Evolutionary conservation across 2,888 invertebrate genomes (phyloP), one percentile per base, ranked within the genome.

Genomic region (Cabera pusaria): DNA sequence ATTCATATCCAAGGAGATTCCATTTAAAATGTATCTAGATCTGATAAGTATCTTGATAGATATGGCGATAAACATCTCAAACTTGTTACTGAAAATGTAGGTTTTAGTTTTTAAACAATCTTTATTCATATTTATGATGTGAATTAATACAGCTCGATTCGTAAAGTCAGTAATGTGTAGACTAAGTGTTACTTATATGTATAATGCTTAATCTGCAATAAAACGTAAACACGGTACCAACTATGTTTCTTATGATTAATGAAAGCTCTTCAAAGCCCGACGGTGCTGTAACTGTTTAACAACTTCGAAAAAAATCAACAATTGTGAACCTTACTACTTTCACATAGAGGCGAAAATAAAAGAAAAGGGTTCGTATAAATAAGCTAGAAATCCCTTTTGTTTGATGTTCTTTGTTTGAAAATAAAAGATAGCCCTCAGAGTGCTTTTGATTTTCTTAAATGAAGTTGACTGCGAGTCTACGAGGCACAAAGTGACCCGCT

Each of bases 381-480:
- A 23, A 43, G 44, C 35, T 23, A 38, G 33, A 41, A 42, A 46
- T 43, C 25, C 36, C 36, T 33, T 36, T 56, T 56, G 47, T 60
- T 50, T 48, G 37, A 48, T 51, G 44, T 48, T 47, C 42, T 36
- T 49, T 43, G 46, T 52, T 44, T 42, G 29, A 44, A 49, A 44
- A 44, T 47, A 38, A 36, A 51, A 52, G 45, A 51, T 44, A 36
- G 23, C 31, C 32, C 14, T 24, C 27, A 19, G 32, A 33, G 33
- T 44, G 34, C 44, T 39, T 40, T 39, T 44, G 44, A 44, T 44
- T 44, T 35, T 29, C 35, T 21, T 32, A 31, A 39, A 35, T 44
- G 26, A 36, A 32, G 44, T 39, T 35, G 35, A 34, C 34, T 27
- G 24, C 17, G 27, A 18, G 20, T 25, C 35, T 25, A 33, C n/a